Evolutionary conservation across 2,797 vertebrate species (phyloP).

Genomic region (Triplophysa yarkandensis): DNA sequence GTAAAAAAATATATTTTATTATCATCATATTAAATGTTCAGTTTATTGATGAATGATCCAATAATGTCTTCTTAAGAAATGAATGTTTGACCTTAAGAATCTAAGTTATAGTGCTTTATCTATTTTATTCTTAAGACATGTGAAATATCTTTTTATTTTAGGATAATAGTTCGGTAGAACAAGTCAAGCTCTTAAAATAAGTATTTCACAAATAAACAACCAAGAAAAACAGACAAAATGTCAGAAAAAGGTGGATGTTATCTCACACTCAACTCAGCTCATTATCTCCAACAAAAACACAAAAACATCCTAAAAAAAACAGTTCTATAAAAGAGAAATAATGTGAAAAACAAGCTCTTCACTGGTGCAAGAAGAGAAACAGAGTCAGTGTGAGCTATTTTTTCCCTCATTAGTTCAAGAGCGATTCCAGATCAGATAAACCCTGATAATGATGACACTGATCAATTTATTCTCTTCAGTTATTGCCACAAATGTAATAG

Average conservation of each 20-base stretch:
- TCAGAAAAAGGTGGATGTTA: constrained; percentile 24
- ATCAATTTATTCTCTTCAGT: not conserved
- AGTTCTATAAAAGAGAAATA: constrained; percentile 7
- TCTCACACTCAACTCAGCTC: constrained; percentile 33
- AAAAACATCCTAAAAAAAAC: constrained; percentile 1
- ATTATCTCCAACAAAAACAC: constrained; percentile 32
- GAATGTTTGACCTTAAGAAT: too few species aligned
- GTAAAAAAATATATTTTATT: too few species aligned
- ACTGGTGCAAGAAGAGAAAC: not conserved
- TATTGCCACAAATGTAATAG: constrained; percentile 2
- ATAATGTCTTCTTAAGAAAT: too few species aligned
- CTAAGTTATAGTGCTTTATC: too few species aligned
- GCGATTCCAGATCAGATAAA: constrained; percentile 12
- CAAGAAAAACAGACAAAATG: too few species aligned
- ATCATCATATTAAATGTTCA: too few species aligned
- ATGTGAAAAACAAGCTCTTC: not conserved
- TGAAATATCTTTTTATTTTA: too few species aligned
- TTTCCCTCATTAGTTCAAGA: not conserved
- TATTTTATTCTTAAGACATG: too few species aligned
- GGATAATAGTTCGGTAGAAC: too few species aligned
- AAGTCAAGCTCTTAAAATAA: too few species aligned
- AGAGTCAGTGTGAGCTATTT: not conserved
- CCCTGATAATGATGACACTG: not conserved
- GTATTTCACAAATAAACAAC: too few species aligned
- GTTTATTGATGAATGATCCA: too few species aligned